Percentiles rank a stretch among this genome's conserved stretches.
Conservation (phyloP, 2,888 invertebrate genomes). For the Yponomeuta plumbellus region DNA sequence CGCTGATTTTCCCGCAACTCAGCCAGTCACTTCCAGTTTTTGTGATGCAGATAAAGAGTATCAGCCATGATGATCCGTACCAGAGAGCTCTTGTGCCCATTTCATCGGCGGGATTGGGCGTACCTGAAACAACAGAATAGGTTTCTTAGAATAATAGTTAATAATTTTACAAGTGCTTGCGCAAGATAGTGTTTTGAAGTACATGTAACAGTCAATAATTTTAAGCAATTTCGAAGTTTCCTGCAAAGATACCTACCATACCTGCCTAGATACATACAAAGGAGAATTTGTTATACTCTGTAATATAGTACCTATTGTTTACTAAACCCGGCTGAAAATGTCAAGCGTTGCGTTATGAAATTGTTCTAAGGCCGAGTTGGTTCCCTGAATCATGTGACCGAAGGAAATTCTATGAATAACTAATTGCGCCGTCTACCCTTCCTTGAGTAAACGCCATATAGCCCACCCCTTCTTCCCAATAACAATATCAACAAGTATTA, state of each 20-base stretch:
- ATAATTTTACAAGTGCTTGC: too few species aligned
- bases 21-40: constrained; percentile 83
- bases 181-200: not conserved
- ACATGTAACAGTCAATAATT: not conserved
- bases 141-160: not conserved
- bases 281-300: too few species aligned
- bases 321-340: not conserved
- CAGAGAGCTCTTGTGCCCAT: constrained; percentile 58
- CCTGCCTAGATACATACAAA: too few species aligned
- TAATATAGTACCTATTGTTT: too few species aligned
- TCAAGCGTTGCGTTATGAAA: not conserved
- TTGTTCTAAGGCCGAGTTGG: not conserved
- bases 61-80: constrained; percentile 43
- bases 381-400: not conserved
- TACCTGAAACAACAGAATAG: constrained; percentile 52
- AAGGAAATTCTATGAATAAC: not conserved
- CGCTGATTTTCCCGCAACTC: constrained; percentile 82
- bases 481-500: not conserved
- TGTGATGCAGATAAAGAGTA: constrained; percentile 39
- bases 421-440: not conserved
- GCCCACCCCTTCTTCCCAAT: not conserved
- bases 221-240: too few species aligned
- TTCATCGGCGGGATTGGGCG: constrained; percentile 45
- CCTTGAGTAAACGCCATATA: not conserved
- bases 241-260: too few species aligned